Evolutionary conservation across 1,140 invertebrate genomes (phyloP), one percentile per base, ranked within the genome.

Genomic region (Drosophila nikananu): DNA sequence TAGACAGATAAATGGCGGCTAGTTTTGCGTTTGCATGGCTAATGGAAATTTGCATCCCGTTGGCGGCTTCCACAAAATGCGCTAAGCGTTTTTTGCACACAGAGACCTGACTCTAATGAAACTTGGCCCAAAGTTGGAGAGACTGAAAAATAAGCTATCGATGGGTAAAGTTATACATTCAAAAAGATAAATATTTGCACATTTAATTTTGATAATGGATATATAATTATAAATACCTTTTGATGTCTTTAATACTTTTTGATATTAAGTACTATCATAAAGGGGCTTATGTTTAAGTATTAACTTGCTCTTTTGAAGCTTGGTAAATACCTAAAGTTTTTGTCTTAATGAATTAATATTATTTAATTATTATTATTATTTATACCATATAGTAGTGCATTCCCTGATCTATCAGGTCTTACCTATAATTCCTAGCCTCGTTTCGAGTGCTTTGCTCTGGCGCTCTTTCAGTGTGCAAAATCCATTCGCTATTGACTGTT

Each of bases 1-100:
- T 89, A 78, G 83, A 89, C 83, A 87, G 83, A 87, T 87, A 87
- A 87, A 87, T 89, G 84, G 83, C 81, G 83, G 83, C 83, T 87
- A 87, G 83, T 89, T 87, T 87, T 87, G 80, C 83, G 84, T 87
- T 87, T 87, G 84, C 83, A 89, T 87, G 84, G 83, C 83, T 87
- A 87, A 87, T 87, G 83, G 84, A 87, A 87, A 87, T 87, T 87
- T 87, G 83, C 83, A 84, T 84, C 77, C 84, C 83, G 83, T 89
- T 74, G 84, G 84, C 77, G 84, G 81, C 74, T 65, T 76, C 46
- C 76, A 83, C 76, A 72, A 83, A 86, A 77, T 80, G 72, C 79
- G 67, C 80, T 74, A 74, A 89, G 77, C 81, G 81, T 71, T 77
- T 48, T 60, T 55, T 44, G 21, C 46, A 44, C 49, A 59, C 15